Percentiles rank a stretch among this genome's conserved stretches.
phyloP scores from a whole-genome alignment of 1,140 invertebrate species.

The Papilio polytes region DNA sequence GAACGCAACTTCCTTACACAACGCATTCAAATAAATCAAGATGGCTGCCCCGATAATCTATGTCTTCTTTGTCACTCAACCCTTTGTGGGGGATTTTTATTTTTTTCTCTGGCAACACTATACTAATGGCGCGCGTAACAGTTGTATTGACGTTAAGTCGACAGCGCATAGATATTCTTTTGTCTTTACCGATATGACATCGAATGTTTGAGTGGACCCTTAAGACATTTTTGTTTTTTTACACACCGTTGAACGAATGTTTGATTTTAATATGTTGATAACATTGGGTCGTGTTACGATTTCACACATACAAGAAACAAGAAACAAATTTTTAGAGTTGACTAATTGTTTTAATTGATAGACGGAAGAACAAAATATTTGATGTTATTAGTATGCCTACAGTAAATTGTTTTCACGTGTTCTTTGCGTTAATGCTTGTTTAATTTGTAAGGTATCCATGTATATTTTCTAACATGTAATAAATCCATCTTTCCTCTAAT shows the following conservation, averaged over 20 bases:
- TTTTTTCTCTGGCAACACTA: slow-evolving; percentile 57
- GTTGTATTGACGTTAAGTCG: slow-evolving; percentile 59
- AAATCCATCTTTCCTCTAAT: not conserved
- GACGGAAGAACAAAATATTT: not conserved
- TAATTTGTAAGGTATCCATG: no score
- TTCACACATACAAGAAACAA: not conserved
- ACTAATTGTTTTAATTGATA: not conserved
- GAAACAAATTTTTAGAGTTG: not conserved
- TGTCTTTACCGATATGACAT: slow-evolving; percentile 35
- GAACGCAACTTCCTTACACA: slow-evolving; percentile 53
- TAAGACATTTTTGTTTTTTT: slow-evolving; percentile 32
- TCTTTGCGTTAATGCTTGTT: no score
- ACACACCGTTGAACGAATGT: not conserved
- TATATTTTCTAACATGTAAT: no score
- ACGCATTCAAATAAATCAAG: slow-evolving; percentile 68
- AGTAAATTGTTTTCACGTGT: no score
- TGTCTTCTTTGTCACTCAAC: slow-evolving; percentile 65
- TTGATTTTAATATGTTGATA: slow-evolving; percentile 13
- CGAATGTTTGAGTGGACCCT: slow-evolving; percentile 35
- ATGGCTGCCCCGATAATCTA: slow-evolving; percentile 59
- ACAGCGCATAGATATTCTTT: slow-evolving; percentile 45
- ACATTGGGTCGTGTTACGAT: not conserved
- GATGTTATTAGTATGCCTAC: no score
- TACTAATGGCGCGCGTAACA: slow-evolving; percentile 56
- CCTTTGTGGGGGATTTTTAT: slow-evolving; percentile 58